phyloP scores from a whole-genome alignment of 2,113 vertebrate species.

The Dermatemys mawii region DNA sequence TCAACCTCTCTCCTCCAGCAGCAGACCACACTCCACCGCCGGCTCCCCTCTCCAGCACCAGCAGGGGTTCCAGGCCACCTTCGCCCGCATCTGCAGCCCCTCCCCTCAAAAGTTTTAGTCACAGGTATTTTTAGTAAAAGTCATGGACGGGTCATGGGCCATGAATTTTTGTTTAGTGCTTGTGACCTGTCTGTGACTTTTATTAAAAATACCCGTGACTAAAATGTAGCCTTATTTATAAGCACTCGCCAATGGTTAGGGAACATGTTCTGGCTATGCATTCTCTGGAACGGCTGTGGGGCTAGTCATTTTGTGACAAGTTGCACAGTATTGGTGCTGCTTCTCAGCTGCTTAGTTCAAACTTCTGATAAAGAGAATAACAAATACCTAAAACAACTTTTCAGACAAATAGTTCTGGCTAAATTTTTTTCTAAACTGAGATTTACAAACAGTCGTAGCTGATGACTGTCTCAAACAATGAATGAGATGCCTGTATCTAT shows the following conservation, averaged over 20 bases:
- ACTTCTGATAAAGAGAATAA: background rate
- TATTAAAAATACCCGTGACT: too few species aligned
- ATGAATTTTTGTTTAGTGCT: too few species aligned
- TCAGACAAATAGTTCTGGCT: background rate
- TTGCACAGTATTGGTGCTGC: background rate
- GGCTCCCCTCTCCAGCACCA: too few species aligned
- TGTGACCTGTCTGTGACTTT: too few species aligned
- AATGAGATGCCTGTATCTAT: background rate
- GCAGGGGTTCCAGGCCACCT: too few species aligned
- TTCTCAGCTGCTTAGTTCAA: background rate
- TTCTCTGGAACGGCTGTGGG: background rate
- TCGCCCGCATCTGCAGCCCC: too few species aligned
- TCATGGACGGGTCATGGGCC: too few species aligned
- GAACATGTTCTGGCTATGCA: background rate
- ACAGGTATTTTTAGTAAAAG: too few species aligned
- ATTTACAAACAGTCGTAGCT: background rate
- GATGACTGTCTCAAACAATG: background rate
- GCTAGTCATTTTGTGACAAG: rapidly evolving
- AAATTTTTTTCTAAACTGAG: background rate
- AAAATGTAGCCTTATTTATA: too few species aligned
- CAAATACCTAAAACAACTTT: background rate
- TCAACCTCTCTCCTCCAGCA: too few species aligned
- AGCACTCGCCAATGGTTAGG: background rate
- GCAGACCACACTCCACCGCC: too few species aligned
- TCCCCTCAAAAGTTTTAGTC: too few species aligned